Evolutionary conservation across 2,888 invertebrate genomes (phyloP).

Genomic region (Platycheirus albimanus): DNA sequence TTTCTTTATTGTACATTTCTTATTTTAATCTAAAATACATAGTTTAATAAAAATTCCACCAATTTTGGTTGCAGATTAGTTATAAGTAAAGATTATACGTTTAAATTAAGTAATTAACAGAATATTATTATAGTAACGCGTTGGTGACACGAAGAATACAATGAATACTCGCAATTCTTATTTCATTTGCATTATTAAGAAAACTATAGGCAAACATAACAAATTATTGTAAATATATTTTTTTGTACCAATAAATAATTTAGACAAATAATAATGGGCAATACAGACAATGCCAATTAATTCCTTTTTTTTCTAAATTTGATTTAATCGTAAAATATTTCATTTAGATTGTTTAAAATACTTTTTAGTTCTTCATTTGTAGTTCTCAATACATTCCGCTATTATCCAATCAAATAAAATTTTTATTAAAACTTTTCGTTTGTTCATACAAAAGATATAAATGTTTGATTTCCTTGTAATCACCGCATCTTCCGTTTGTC

Average conservation of each 20-base stretch:
- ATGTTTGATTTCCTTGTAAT: too few species aligned
- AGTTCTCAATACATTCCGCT: too few species aligned
- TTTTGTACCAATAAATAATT: neutral
- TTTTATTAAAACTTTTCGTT: too few species aligned
- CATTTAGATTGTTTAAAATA: neutral
- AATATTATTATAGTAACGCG: slow-evolving; percentile 43
- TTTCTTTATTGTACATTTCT: neutral
- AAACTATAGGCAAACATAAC: neutral
- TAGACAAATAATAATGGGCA: slow-evolving; percentile 1
- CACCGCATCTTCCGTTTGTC: too few species aligned
- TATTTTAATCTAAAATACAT: neutral
- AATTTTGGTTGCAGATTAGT: slow-evolving; percentile 15
- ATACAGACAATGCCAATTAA: neutral
- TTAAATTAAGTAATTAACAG: slow-evolving; percentile 19
- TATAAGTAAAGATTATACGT: slow-evolving; percentile 8
- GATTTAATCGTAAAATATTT: neutral
- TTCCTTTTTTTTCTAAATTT: neutral
- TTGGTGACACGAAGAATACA: slow-evolving; percentile 48
- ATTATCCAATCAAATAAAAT: too few species aligned
- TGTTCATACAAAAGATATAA: too few species aligned
- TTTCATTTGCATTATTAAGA: slow-evolving; percentile 3
- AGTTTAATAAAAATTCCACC: slow-evolving; percentile 31
- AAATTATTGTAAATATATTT: slow-evolving; percentile 6
- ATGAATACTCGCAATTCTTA: slow-evolving; percentile 58
- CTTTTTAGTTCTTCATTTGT: too few species aligned